phyloP scores from a whole-genome alignment of 2,113 vertebrate genomes.

The Thymallus thymallus region DNA sequence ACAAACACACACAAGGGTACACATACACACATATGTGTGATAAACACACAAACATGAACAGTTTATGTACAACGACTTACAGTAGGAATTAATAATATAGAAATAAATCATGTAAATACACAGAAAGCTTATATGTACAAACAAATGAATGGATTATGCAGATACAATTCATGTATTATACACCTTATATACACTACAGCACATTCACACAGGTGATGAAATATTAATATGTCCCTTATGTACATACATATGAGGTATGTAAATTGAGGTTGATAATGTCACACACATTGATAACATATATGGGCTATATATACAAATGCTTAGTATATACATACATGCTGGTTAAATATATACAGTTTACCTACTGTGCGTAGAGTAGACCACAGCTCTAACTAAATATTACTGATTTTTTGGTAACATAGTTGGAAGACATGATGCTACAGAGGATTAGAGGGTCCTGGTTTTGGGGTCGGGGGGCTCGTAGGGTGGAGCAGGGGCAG shows the following conservation, averaged over 20 bases:
- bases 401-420: slow-evolving; percentile 49
- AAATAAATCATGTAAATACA: slow-evolving; percentile 42
- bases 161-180: slow-evolving; percentile 19
- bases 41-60: slow-evolving; percentile 42
- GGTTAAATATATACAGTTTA: slow-evolving; percentile 60
- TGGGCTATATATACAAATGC: slow-evolving; percentile 60
- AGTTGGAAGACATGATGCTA: slow-evolving; percentile 64
- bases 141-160: slow-evolving; percentile 25
- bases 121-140: slow-evolving; percentile 13
- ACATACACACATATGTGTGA: slow-evolving; percentile 23
- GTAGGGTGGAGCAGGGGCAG: slow-evolving; percentile 47
- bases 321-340: slow-evolving; percentile 52
- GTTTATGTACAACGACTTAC: slow-evolving; percentile 31
- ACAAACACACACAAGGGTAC: slow-evolving; percentile 46
- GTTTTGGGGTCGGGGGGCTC: slow-evolving; percentile 57
- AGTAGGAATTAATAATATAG: slow-evolving; percentile 37
- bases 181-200: slow-evolving; percentile 22
- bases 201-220: slow-evolving; percentile 30
- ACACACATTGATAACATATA: slow-evolving; percentile 23
- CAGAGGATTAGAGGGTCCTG: slow-evolving; percentile 66
- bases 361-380: slow-evolving; percentile 20
- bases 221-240: slow-evolving; percentile 9
- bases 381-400: slow-evolving; percentile 33
- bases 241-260: slow-evolving; percentile 52
- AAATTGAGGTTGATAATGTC: slow-evolving; percentile 37